A percentile compares a stretch with the other conserved stretches of the same genome.
These are phyloP conservation scores for Gymnodraco acuticeps DNA, from an alignment of 2,797 vertebrate genomes.

Conservation along the genomic window DNA sequence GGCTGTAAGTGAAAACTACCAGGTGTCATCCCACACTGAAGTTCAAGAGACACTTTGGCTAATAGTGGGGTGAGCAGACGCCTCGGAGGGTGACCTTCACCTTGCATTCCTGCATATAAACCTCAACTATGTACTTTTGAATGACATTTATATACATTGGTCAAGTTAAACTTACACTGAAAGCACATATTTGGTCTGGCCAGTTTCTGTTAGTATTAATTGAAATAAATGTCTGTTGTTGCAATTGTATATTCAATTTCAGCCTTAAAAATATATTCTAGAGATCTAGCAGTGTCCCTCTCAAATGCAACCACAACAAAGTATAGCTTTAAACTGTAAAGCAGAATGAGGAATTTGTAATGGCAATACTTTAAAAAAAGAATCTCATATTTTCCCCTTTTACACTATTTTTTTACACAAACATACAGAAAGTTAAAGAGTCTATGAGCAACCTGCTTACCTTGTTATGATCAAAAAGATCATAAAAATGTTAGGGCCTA, in stretches of 20 bases:
- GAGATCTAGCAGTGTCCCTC: no score
- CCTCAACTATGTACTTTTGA: constrained; percentile 24
- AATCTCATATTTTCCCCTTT: background rate
- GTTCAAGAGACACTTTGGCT: constrained; percentile 7
- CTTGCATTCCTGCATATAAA: constrained; percentile 47
- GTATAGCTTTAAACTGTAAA: no score
- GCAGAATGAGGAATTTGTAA: no score
- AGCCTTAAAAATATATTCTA: background rate
- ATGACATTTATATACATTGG: background rate
- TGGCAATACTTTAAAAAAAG: no score
- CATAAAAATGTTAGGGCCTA: background rate
- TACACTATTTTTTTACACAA: background rate
- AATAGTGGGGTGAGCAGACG: constrained; percentile 1
- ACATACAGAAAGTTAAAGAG: background rate
- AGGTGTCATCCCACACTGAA: constrained; percentile 40
- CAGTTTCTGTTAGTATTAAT: background rate
- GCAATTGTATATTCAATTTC: background rate
- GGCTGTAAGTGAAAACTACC: constrained; percentile 51
- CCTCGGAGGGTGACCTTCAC: constrained; percentile 20
- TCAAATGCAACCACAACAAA: no score
- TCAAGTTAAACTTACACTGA: constrained; percentile 21
- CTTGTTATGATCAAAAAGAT: background rate
- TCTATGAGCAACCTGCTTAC: background rate
- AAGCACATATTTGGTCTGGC: background rate
- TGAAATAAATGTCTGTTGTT: background rate